Base-by-base conservation (phyloP, 2,113 vertebrate genomes). In the Sphyrna mokarran region DNA sequence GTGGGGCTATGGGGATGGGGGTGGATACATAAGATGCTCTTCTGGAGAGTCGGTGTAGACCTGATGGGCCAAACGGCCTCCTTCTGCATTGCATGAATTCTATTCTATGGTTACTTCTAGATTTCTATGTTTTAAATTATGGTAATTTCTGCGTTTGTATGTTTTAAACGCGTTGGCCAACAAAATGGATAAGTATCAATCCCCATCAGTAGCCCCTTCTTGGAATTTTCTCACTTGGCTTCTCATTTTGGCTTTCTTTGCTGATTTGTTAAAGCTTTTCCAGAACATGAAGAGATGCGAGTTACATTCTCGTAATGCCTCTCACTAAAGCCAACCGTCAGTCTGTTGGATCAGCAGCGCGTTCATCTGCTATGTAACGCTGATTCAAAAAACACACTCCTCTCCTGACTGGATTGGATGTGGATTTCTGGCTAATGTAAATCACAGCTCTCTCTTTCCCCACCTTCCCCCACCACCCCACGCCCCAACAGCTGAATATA, bases 211-310 rank as follows among this genome's bases (percentile, higher is more conserved):
- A 61, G 87, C 54, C 87, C 87, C 54, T 61, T n/a, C 54, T 90
- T 90, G 87, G 87, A 90, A 58, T 54, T 54, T 33, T 90, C 48
- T 61, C 54, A 90, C 48, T 61, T 90, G 87, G 54, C 87, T 90
- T 61, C 87, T 33, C 54, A 0, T 14, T 90, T 90, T 90, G 87
- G 87, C 87, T 61, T 90, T 54, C 54, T 58, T 90, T 26, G 14
- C 1, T 90, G 14, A 11, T 20, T 40, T 61, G 29, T 90, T 33
- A 61, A 90, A 90, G 87, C 54, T 90, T 90, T 90, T 33, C 87
- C 87, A 90, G 23, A 54, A 26, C 29, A 33, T 61, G 58, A 90
- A 26, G 10, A 61, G 87, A 90, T 61, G 87, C 13, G 29, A 16
- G 87, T n/a, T 58, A 33, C 10, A 89, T 48, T 89, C 86, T 89